Conservation (phyloP, 2,113 vertebrate genomes). For the Nansenia antarctica region DNA sequence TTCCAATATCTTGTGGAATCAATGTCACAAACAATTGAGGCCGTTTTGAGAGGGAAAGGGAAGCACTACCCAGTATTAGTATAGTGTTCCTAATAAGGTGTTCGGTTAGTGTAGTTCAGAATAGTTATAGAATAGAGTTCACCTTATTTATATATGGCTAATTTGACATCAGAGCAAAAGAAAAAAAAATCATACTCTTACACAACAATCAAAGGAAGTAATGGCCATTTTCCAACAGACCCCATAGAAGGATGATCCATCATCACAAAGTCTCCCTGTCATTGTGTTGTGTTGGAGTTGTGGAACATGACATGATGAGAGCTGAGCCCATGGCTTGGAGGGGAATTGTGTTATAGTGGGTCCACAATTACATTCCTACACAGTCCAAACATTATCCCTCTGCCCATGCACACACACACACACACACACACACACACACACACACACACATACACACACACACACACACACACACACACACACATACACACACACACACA, state of each 20-base stretch:
- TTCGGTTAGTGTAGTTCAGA: too few species aligned
- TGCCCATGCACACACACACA: not conserved
- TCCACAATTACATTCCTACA: constrained; percentile 38
- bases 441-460: not conserved
- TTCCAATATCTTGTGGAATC: too few species aligned
- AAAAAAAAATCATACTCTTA: constrained; percentile 2
- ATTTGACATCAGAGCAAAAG: not conserved
- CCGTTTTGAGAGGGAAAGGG: too few species aligned
- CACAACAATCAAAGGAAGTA: constrained; percentile 54
- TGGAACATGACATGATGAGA: constrained; percentile 25
- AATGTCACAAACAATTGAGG: too few species aligned
- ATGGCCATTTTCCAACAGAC: constrained; percentile 52
- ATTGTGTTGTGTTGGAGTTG: constrained; percentile 25
- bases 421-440: not conserved
- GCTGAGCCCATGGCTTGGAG: constrained; percentile 20
- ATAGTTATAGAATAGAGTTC: too few species aligned
- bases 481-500: not conserved
- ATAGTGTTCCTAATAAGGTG: too few species aligned
- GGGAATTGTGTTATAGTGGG: constrained; percentile 33
- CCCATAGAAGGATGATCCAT: constrained; percentile 56
- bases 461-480: not conserved
- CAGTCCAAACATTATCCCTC: constrained; percentile 7
- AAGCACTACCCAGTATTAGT: too few species aligned
- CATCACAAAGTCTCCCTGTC: constrained; percentile 44
- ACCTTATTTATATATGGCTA: not conserved